Conservation (phyloP, 2,888 invertebrate genomes). For the Thymelicus lineola region DNA sequence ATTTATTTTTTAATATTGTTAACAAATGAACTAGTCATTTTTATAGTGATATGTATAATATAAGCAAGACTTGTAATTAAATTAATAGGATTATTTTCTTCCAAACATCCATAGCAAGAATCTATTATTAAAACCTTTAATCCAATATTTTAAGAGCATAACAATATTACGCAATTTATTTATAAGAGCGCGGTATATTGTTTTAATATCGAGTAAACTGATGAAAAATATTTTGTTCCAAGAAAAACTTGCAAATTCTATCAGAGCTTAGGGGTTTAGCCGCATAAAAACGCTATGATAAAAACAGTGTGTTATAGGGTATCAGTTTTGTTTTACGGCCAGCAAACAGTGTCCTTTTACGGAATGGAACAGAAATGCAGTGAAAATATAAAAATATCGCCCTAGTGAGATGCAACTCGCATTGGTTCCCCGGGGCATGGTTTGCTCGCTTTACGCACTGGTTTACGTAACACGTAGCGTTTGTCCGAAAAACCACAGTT, state of each 20-base stretch:
- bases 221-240: slow-evolving; percentile 1
- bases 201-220: slow-evolving; percentile 15
- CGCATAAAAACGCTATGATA: not conserved
- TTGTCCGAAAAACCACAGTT: not conserved
- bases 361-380: slow-evolving; percentile 63
- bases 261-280: slow-evolving; percentile 22
- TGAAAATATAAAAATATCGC: slow-evolving; percentile 74
- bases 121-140: no score
- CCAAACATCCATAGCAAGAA: no score
- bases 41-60: no score
- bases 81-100: no score
- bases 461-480: slow-evolving; percentile 3
- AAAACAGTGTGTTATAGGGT: slow-evolving; percentile 21
- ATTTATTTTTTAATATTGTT: no score
- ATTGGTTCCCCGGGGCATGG: slow-evolving; percentile 61
- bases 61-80: no score
- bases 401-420: slow-evolving; percentile 65
- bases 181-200: slow-evolving; percentile 3
- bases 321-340: slow-evolving; percentile 35
- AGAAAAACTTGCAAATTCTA: not conserved
- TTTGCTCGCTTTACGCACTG: slow-evolving; percentile 56
- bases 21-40: no score
- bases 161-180: no score
- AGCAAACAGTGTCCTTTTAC: slow-evolving; percentile 64
- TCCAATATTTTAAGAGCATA: no score